Evolutionary conservation across 2,113 vertebrate genomes (phyloP), one percentile per base, ranked within the genome.

Genomic region (Labrus mixtus): DNA sequence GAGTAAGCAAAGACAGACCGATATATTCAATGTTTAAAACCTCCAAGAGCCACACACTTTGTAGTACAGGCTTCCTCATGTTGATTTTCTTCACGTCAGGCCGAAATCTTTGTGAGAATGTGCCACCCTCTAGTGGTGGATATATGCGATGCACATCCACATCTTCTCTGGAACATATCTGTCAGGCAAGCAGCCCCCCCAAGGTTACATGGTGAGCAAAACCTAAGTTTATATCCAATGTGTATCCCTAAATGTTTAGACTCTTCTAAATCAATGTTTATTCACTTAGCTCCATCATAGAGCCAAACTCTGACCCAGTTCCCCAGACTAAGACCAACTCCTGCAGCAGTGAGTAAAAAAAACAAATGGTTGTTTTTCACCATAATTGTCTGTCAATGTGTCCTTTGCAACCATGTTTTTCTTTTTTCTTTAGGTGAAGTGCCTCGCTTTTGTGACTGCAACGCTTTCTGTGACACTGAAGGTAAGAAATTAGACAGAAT

Each of bases 81-180:
- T 57, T 29, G 5, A 63, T 17, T 81, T 73, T 64, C 17, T 55
- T 20, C 23, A 19, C 33, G 0, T 53, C 65, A 91, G 92, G 80
- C 50, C 75, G 33, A 9, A 81, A 84, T 55, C 50, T 81, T 16
- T 91, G 89, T 78, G 46, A 51, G 12, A 22, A 53, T 12, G 17
- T 45, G 64, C 10, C 17, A 71, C 58, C 86, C 68, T 68, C 91
- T 54, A 60, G 54, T 74, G 90, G 76, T 8, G 13, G 39, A 0
- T 91, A 90, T 79, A 80, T 93, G 79, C 78, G 76, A 23, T 93
- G 92, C 58, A 82, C 60, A 0, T 90, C 89, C 46, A 61, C 66
- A 0, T 79, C 82, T 16, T 22, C 90, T 15, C 63, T 87, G 39
- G 66, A 72, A 2, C 74, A 91, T 0, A 19, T 87, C 60, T 94